Percentiles rank a stretch among this genome's conserved stretches.
phyloP scores from a whole-genome alignment of 2,888 invertebrate species.

The Eristalis tenax region DNA sequence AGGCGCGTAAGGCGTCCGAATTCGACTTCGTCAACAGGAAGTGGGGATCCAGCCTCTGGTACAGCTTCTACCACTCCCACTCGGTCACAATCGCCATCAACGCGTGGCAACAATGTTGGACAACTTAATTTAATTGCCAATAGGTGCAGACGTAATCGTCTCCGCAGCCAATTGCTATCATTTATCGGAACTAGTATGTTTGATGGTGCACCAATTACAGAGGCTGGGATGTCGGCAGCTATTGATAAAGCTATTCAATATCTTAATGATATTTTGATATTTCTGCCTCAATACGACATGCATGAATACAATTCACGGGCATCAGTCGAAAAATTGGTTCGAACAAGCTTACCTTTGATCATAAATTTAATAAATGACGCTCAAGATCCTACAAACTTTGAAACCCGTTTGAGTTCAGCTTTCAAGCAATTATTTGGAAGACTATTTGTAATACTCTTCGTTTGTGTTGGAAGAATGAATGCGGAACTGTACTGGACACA shows the following conservation, averaged over 20 bases:
- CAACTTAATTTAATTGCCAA: slow-evolving; percentile 32
- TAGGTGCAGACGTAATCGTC: slow-evolving; percentile 72
- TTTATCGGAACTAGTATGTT: slow-evolving; percentile 77
- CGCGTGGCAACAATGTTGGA: slow-evolving; percentile 33
- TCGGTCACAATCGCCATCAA: slow-evolving; percentile 42
- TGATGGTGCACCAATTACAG: slow-evolving; percentile 76
- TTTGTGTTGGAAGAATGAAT: slow-evolving; percentile 78
- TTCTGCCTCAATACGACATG: slow-evolving; percentile 78
- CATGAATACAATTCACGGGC: slow-evolving; percentile 79
- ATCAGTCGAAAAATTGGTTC: slow-evolving; percentile 79
- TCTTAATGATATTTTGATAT: slow-evolving; percentile 76
- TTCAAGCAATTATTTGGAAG: slow-evolving; percentile 77
- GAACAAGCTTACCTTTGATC: slow-evolving; percentile 76
- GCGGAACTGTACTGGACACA: slow-evolving; percentile 79
- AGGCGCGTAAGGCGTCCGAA: slow-evolving; percentile 64
- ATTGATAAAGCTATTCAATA: slow-evolving; percentile 77
- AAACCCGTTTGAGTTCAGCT: slow-evolving; percentile 76
- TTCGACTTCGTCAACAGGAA: slow-evolving; percentile 47
- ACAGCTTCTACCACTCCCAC: slow-evolving; percentile 36
- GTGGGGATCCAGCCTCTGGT: slow-evolving; percentile 4
- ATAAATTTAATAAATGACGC: slow-evolving; percentile 75
- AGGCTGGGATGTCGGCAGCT: slow-evolving; percentile 76
- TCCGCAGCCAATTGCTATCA: slow-evolving; percentile 76
- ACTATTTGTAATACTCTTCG: slow-evolving; percentile 78
- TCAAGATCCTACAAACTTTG: slow-evolving; percentile 75